A percentile compares a stretch with the other conserved stretches of the same genome.
These are phyloP conservation scores for Dendroctonus ponderosae DNA, from an alignment of 1,140 invertebrate species.

Conservation along the genomic window DNA sequence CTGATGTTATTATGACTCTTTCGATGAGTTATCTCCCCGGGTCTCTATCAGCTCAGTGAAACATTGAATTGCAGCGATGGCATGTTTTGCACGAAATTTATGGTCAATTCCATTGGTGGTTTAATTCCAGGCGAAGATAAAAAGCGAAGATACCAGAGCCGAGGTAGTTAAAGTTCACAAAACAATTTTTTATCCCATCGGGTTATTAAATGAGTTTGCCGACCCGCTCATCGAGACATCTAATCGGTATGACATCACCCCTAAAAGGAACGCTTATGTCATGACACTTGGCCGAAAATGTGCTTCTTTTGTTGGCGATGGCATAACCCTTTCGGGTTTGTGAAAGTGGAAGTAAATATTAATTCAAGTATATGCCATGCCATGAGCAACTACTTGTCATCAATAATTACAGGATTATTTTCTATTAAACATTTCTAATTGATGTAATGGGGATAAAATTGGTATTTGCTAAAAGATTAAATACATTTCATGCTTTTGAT, in stretches of 20 bases:
- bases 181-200: constrained; percentile 13
- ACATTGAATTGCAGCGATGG: too few relatives aligned
- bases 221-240: constrained; percentile 23
- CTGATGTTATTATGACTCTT: too few relatives aligned
- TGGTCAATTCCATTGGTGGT: too few relatives aligned
- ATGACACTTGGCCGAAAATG: constrained; percentile 12
- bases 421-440: too few relatives aligned
- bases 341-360: constrained; percentile 7
- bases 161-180: constrained; percentile 13
- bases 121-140: too few relatives aligned
- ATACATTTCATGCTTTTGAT: too few relatives aligned
- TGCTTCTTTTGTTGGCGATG: constrained; percentile 16
- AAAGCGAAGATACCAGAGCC: neutral
- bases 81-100: too few relatives aligned
- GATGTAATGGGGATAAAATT: too few relatives aligned
- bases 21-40: too few relatives aligned
- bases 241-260: constrained; percentile 26
- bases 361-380: neutral
- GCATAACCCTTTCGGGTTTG: constrained; percentile 8
- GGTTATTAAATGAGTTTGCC: constrained; percentile 22
- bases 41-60: too few relatives aligned
- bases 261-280: constrained; percentile 29
- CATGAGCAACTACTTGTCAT: neutral
- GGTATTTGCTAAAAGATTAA: too few relatives aligned
- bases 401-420: too few relatives aligned